These are phyloP conservation scores for Portunus trituberculatus DNA, from an alignment of 1,140 invertebrate species.

Conservation along the genomic window DNA sequence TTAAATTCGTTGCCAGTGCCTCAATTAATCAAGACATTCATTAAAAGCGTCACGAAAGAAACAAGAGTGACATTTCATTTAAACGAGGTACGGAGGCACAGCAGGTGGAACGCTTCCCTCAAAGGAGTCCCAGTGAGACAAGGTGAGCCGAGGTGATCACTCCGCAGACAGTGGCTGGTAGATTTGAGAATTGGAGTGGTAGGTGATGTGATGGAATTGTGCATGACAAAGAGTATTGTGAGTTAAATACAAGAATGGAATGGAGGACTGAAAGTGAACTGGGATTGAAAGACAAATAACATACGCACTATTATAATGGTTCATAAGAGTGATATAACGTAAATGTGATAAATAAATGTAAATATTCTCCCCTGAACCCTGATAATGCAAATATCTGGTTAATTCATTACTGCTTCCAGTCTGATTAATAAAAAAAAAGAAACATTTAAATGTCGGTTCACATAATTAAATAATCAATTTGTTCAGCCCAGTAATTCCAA, in stretches of 20 bases:
- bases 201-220: too few species aligned
- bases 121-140: background rate
- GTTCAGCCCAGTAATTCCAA: background rate
- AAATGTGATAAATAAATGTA: background rate
- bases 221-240: too few species aligned
- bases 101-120: background rate
- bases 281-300: too few species aligned
- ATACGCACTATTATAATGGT: too few species aligned
- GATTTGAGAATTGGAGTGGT: background rate
- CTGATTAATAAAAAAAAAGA: background rate
- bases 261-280: too few species aligned
- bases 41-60: background rate
- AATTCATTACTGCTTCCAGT: background rate
- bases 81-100: background rate
- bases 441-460: background rate
- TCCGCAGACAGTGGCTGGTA: background rate
- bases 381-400: background rate
- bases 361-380: background rate
- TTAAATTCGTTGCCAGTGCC: conserved; percentile 14
- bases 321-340: background rate
- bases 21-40: conserved; percentile 41
- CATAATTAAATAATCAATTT: conserved; percentile 5
- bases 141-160: background rate
- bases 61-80: conserved; percentile 30
- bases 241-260: too few species aligned